Conservation (phyloP, 2,797 vertebrate genomes). For the Sebastes hopkinsi region DNA sequence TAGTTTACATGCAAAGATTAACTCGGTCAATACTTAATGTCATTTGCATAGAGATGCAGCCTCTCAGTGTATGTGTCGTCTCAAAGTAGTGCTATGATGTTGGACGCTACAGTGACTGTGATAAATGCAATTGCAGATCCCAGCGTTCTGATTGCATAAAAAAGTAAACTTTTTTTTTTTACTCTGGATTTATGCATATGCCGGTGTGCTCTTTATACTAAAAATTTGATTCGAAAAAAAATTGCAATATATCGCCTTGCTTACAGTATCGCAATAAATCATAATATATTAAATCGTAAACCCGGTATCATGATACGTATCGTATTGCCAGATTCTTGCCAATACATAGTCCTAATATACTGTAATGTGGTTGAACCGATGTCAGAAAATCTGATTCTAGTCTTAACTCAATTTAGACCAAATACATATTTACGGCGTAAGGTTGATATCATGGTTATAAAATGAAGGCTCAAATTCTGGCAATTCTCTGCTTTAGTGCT, state of each 20-base stretch:
- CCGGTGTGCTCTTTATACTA: neutral
- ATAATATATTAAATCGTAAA: neutral
- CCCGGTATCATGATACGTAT: neutral
- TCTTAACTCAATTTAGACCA: neutral
- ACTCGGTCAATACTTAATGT: no score
- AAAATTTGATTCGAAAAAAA: neutral
- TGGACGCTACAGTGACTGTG: rapidly evolving
- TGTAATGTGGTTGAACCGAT: neutral
- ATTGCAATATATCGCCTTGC: neutral
- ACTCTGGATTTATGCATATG: neutral
- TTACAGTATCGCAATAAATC: no score
- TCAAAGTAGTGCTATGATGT: no score
- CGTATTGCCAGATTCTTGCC: neutral
- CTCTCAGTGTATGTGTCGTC: no score
- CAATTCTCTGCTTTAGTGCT: neutral
- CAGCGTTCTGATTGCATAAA: no score
- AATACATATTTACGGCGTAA: neutral
- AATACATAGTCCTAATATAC: neutral
- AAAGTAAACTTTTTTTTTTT: no score
- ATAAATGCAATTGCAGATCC: no score
- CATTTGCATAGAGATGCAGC: rapidly evolving
- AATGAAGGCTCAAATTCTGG: neutral
- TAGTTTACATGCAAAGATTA: no score
- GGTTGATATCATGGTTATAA: neutral
- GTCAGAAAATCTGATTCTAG: neutral